Base-by-base conservation (phyloP, 2,888 invertebrate genomes). In the Himalopsyche anomala region DNA sequence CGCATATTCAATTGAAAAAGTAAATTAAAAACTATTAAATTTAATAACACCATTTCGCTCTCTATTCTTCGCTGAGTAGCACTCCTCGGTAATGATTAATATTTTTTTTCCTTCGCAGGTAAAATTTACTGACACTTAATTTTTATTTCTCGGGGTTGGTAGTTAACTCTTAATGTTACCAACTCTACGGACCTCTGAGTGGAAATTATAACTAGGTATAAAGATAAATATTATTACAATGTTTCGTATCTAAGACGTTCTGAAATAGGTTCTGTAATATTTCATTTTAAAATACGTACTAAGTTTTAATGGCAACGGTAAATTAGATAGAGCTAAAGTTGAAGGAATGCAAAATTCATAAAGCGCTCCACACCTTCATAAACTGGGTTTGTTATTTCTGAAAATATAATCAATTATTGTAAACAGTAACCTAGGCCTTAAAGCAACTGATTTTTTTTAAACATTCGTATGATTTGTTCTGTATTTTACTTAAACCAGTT, bases 211-310 rank as follows among this genome's bases (percentile, higher is more conserved):
- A 74, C 74, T 15, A 28, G 36, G 36, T 74, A 74, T 62, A 19
- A 28, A 62, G 62, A 28, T 62, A 62, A 62, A 62, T 51, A 62
- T 19, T 51, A 62, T 19, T 12, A 74, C 38, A 28, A 36, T 28
- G 28, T 28, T 28, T 62, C 62, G 74, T 28, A 36, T 74, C 36
- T 36, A 11, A 36, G 74, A 36, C 74, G 15, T 36, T 19, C 28
- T 69, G 11, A 74, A 74, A 74, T 36, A 51, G 51, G 15, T 51
- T 12, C 38, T 36, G 74, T 74, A 36, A 74, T 74, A 74, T 74
- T 74, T 74, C 74, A 74, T 74, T 36, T 74, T 74, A 38, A 74
- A 74, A 74, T 74, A 38, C 74, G 36, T 36, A 74, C 28, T 74
- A 74, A 38, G 28, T n/a, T 36, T 5, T 74, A 74, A 74, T 74